phyloP scores from a whole-genome alignment of 2,113 vertebrate species.

The Aptenodytes patagonicus region DNA sequence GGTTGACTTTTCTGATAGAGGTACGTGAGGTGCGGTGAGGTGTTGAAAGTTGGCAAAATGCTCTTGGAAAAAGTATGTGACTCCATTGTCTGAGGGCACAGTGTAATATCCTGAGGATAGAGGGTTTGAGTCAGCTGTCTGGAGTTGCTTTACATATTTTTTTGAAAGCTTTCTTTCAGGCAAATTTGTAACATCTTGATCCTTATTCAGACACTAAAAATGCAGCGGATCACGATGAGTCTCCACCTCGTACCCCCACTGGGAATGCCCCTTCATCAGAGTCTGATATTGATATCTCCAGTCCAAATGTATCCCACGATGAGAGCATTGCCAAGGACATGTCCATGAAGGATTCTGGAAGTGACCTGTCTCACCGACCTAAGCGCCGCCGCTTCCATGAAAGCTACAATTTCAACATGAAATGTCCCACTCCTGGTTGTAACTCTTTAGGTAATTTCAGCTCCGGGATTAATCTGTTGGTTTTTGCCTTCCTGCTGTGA shows the following conservation, averaged over 20 bases:
- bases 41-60: background rate
- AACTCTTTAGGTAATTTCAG: constrained; percentile 88
- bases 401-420: constrained; percentile 99
- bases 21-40: constrained; percentile 48
- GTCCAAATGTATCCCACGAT: constrained; percentile 94
- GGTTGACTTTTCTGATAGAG: constrained; percentile 86
- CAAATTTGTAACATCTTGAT: background rate
- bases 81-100: background rate
- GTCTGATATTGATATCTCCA: constrained; percentile 98
- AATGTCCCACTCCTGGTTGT: constrained; percentile 96
- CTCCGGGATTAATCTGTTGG: background rate
- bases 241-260: constrained; percentile 94
- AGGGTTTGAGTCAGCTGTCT: background rate
- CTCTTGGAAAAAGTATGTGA: background rate
- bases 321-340: constrained; percentile 93
- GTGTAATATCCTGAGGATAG: background rate
- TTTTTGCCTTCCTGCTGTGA: background rate
- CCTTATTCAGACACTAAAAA: constrained; percentile 84
- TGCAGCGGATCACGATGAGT: constrained; percentile 90
- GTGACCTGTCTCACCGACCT: constrained; percentile 93
- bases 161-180: constrained; percentile 1
- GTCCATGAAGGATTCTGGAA: constrained; percentile 91
- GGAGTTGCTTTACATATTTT: background rate
- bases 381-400: constrained; percentile 97
- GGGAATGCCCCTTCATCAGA: constrained; percentile 98